A percentile compares a stretch with the other conserved stretches of the same genome.
These are phyloP conservation scores for Aleadryas rufinucha DNA, from an alignment of 2,113 vertebrate species.

Conservation along the genomic window DNA sequence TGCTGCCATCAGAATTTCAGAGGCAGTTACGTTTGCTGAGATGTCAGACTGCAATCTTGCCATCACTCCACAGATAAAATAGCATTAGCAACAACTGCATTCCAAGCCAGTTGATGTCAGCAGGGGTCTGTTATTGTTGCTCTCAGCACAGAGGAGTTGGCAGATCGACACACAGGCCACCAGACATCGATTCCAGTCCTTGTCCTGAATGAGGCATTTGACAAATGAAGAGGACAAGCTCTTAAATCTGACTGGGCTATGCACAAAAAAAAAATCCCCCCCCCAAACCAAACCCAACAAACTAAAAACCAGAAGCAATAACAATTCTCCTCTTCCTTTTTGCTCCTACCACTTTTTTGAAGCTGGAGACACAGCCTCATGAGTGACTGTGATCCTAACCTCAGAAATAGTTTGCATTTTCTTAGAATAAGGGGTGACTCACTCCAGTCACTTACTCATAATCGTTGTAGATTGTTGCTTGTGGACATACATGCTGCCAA, in stretches of 20 bases:
- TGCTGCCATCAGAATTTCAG: neutral
- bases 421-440: slow-evolving; percentile 50
- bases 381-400: neutral
- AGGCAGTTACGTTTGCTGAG: neutral
- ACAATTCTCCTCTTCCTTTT: neutral
- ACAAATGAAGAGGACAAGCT: neutral
- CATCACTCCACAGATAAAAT: neutral
- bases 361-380: neutral
- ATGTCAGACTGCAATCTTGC: neutral
- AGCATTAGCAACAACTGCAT: slow-evolving; percentile 1
- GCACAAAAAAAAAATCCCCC: neutral
- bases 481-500: slow-evolving; percentile 11
- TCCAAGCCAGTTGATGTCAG: slow-evolving; percentile 44
- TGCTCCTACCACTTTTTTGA: neutral
- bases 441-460: slow-evolving; percentile 22
- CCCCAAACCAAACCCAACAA: neutral
- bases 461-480: neutral
- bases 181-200: slow-evolving; percentile 5
- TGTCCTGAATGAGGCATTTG: neutral
- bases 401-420: slow-evolving; percentile 49
- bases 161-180: neutral
- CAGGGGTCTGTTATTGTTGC: slow-evolving; percentile 30
- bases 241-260: neutral
- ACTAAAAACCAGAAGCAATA: neutral
- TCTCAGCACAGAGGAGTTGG: neutral